Percentiles rank a stretch among this genome's conserved stretches.
These are phyloP conservation scores for Drosophila truncata DNA, from an alignment of 1,140 invertebrate genomes.

Conservation along the genomic window DNA sequence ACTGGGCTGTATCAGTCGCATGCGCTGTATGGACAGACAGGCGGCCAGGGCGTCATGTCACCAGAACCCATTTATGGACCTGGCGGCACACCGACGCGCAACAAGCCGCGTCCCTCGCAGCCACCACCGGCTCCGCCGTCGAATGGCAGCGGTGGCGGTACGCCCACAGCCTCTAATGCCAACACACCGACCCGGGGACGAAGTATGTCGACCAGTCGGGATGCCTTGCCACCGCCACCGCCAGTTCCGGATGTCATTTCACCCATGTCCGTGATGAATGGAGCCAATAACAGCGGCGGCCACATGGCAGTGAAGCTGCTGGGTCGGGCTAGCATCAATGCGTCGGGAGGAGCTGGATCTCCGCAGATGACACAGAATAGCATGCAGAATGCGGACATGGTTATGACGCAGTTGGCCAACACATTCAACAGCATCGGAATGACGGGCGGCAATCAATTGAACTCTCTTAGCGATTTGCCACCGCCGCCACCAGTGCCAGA, in stretches of 20 bases:
- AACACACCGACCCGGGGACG: slow-evolving; percentile 90
- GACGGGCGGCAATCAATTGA: slow-evolving; percentile 68
- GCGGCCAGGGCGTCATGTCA: slow-evolving; percentile 83
- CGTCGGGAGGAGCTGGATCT: slow-evolving; percentile 83
- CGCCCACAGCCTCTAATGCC: slow-evolving; percentile 89
- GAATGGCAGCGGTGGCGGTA: slow-evolving; percentile 88
- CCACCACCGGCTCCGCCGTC: slow-evolving; percentile 94
- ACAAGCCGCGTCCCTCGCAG: slow-evolving; percentile 91
- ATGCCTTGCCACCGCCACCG: slow-evolving; percentile 93
- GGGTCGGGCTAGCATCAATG: slow-evolving; percentile 83
- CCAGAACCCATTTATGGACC: slow-evolving; percentile 87
- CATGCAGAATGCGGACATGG: slow-evolving; percentile 77
- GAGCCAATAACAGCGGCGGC: slow-evolving; percentile 48
- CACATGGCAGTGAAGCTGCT: slow-evolving; percentile 85
- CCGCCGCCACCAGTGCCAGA: slow-evolving; percentile 88
- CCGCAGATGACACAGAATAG: slow-evolving; percentile 79
- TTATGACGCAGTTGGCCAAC: slow-evolving; percentile 81
- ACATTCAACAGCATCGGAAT: slow-evolving; percentile 83
- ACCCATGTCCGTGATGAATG: slow-evolving; percentile 68
- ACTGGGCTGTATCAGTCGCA: slow-evolving; percentile 82
- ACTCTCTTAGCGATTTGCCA: slow-evolving; percentile 87
- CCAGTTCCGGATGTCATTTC: slow-evolving; percentile 90
- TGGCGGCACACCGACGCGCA: slow-evolving; percentile 87
- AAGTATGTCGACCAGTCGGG: slow-evolving; percentile 89
- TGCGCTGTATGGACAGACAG: slow-evolving; percentile 84